Evolutionary conservation across 1,140 invertebrate genomes (phyloP), one percentile per base, ranked within the genome.

Genomic region (Euwallacea fornicatus): DNA sequence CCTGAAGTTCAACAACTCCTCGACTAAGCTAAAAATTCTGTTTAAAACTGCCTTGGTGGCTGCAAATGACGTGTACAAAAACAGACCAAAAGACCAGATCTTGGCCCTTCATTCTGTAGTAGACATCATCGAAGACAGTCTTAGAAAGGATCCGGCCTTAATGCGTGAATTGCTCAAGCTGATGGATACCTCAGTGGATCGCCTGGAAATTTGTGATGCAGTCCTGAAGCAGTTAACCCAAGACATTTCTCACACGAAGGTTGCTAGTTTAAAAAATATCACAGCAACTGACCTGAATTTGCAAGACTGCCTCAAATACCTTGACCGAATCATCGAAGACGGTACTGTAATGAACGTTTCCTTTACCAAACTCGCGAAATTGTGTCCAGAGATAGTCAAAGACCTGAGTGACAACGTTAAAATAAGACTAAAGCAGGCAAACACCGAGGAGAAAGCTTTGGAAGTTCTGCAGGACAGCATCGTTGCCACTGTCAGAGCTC

Each of bases 51-150:
- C 79, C 7, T 65, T 80, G 42, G 78, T 78, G 7, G 78, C 77
- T 15, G 81, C 81, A 6, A 80, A 80, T 59, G 78, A 80, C 50
- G 78, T 80, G 7, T 81, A 79, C 62, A 81, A 81, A 72, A 78
- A 76, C 16, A 66, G 80, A 42, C 80, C 80, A 2, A 77, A 78
- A 67, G 80, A 81, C 61, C 79, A 81, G 58, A 46, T 77, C 7
- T 69, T 80, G 7, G 80, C 78, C 21, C 50, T 81, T 7, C 65
- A 78, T 21, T 74, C 76, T 3, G 69, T 81, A 6, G 77, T 77
- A 4, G 76, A 76, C 8, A 76, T 81, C 11, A 44, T 80, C 21
- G 61, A 60, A 11, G 76, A 80, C 47, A 60, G 67, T 10, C 56
- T 79, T 13, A 76, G 73, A 60, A 69, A 73, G 13, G 72, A 80